Base-by-base conservation (phyloP, 53 echinoderm and acorn worm genomes). In the Luidia sarsii region DNA sequence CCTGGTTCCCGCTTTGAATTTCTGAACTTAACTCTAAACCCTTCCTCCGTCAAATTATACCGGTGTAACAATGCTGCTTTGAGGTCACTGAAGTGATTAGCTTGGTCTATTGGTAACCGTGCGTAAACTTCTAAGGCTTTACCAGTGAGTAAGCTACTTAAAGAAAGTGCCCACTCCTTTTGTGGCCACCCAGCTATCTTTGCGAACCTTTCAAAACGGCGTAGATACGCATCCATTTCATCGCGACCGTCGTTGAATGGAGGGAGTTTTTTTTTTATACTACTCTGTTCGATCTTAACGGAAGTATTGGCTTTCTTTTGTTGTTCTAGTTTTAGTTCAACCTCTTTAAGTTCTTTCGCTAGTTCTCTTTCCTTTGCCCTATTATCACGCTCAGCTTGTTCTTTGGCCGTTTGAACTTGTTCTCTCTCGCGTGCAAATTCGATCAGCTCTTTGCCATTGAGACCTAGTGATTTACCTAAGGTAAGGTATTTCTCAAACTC, bases 171-270 rank as follows among this genome's bases (percentile, higher is more conserved):
- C 82, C 72, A 81, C 2, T 48, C 41, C 6, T 6, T 23, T 14
- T 34, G 18, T 23, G 88, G 67, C 88, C 88, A 87, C 8, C 66
- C 32, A 1, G 51, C 52, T 4, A 38, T 50, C 7, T 39, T 39
- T 14, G 88, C 88, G 50, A 64, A 82, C 2, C 82, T 49, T 52
- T 87, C 88, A 74, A 87, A 87, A n/a, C 82, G 37, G 2, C 51
- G 6, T 38, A 87, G 39, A 52, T 71, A 87, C 14, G 74, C 63
- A 27, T 82, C 82, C 64, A 87, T 72, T 25, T 82, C 67, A 11
- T 81, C 88, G 3, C 37, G 30, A 16, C 79, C 61, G 22, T 86
- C 80, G 4, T 50, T 84, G 29, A 72, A 84, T 0, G 24, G 5
- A 32, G 64, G 84, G 24, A 84, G 43, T 39, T 84, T 84, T 21